Base-by-base conservation (phyloP, 2,113 vertebrate genomes). In the Megaptera novaeangliae region DNA sequence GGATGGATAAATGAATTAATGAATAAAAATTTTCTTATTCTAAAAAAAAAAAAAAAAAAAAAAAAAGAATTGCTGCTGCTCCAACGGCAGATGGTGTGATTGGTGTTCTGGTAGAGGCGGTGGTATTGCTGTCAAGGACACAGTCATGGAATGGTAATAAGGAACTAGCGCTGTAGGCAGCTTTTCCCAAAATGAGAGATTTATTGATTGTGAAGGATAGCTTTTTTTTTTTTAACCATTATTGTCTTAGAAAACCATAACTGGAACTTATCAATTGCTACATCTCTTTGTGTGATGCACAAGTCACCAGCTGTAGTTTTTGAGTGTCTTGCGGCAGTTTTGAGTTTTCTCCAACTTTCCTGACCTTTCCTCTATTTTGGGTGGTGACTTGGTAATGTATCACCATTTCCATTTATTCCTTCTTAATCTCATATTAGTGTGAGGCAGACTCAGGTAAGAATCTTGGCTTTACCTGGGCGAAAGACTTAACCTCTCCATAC, bases 41-140 rank as follows among this genome's bases (percentile, higher is more conserved):
- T 61, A 36, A 92, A 72, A 81, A 88, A 34, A 39, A 39, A 39
- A 36, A 39, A 39, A 39, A 39, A 39, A 39, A 36, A 92, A 72
- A 81, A 88, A 39, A 39, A 39, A 39, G 39, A 39, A 39, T 39
- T 39, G 39, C 39, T 92, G 72, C 86, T 83, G 25, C 29, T 81
- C 78, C 21, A 27, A 88, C 88, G 87, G 96, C 68, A 89, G 94
- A 88, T 94, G 91, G 96, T 91, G 92, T 91, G 49, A 41, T 93
- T 94, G 94, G 91, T 44, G 69, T 91, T 96, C 61, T 36, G 46
- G 49, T 78, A 6, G 75, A 85, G 31, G 18, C 81, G 11, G 86
- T 82, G 66, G 82, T 23, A 17, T 52, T 93, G 46, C 92, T 89
- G 49, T 94, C 91, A 75, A 93, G 77, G 75, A 8, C 64, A 63